Evolutionary conservation across 2,113 vertebrate genomes (phyloP).

Genomic region (Cyphomyrus plagiostoma): DNA sequence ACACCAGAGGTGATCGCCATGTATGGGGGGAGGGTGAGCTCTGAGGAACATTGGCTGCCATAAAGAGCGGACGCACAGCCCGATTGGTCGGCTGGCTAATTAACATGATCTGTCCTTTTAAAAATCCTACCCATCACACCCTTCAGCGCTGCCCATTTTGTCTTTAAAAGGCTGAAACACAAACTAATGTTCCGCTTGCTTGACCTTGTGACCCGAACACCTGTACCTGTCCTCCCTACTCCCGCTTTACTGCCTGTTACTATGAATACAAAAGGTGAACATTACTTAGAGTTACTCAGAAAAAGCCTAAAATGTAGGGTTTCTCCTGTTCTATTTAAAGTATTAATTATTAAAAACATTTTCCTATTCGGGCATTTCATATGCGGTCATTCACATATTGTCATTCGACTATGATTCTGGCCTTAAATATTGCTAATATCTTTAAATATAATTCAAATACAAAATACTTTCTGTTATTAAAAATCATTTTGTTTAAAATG

Average conservation of each 20-base stretch:
- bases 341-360: background rate
- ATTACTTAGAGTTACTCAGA: background rate
- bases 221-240: background rate
- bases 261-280: background rate
- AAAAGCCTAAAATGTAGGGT: background rate
- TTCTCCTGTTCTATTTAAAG: background rate
- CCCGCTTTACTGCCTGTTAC: background rate
- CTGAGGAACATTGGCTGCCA: background rate
- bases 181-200: background rate
- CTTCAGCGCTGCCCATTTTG: background rate
- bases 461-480: background rate
- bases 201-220: background rate
- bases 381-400: background rate
- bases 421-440: background rate
- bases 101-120: conserved; percentile 1
- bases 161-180: background rate
- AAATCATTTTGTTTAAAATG: background rate
- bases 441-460: background rate
- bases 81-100: background rate
- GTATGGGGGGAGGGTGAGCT: conserved; percentile 11
- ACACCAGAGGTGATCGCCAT: conserved; percentile 33
- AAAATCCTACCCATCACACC: background rate
- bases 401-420: background rate
- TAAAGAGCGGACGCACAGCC: background rate
- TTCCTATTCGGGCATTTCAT: background rate